These are phyloP conservation scores for Malaclemys terrapin DNA, from an alignment of 2,113 vertebrate species.

Conservation along the genomic window DNA sequence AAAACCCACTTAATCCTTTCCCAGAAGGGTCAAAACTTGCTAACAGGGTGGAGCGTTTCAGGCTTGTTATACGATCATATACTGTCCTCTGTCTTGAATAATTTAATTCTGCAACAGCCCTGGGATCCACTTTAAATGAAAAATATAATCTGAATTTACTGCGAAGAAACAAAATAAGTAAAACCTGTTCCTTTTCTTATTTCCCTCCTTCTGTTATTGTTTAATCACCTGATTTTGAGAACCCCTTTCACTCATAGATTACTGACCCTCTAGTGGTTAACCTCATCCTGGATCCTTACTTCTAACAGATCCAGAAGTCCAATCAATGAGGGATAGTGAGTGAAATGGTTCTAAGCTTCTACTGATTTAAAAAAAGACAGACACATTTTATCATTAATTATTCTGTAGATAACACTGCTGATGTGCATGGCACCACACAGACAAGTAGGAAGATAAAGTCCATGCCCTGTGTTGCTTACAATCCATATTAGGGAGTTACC, in stretches of 20 bases:
- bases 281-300: slow-evolving; percentile 47
- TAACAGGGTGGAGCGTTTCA: slow-evolving; percentile 54
- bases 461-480: slow-evolving; percentile 23
- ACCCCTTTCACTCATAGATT: slow-evolving; percentile 45
- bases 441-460: slow-evolving; percentile 50
- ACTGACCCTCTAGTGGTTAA: slow-evolving; percentile 62
- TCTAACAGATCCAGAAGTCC: slow-evolving; percentile 61
- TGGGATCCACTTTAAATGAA: slow-evolving; percentile 73
- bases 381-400: slow-evolving; percentile 53
- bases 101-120: slow-evolving; percentile 66
- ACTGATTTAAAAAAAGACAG: background rate
- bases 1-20: slow-evolving; percentile 77
- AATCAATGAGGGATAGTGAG: slow-evolving; percentile 60
- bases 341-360: slow-evolving; percentile 35
- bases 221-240: slow-evolving; percentile 58
- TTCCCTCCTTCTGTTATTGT: slow-evolving; percentile 47
- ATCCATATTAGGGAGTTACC: slow-evolving; percentile 41
- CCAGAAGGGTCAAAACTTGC: slow-evolving; percentile 64
- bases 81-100: slow-evolving; percentile 64
- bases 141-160: slow-evolving; percentile 39
- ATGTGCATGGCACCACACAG: slow-evolving; percentile 3
- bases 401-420: slow-evolving; percentile 64
- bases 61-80: slow-evolving; percentile 55
- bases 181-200: slow-evolving; percentile 35
- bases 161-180: slow-evolving; percentile 1